Conservation (phyloP, 2,797 vertebrate genomes). For the Stomatorhinus walkeri region DNA sequence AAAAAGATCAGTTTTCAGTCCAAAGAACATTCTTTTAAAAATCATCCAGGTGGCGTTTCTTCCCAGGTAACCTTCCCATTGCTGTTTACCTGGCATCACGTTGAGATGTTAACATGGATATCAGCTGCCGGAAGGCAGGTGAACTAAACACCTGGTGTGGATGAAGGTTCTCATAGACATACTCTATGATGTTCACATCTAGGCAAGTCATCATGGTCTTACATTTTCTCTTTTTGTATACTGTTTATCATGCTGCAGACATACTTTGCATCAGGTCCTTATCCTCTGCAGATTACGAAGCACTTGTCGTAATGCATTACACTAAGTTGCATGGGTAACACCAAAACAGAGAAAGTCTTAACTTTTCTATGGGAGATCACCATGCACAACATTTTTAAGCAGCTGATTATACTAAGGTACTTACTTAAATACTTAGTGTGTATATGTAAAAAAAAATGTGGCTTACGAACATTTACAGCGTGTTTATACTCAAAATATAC, state of each 20-base stretch:
- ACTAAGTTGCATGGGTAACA: background rate
- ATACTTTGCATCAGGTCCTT: background rate
- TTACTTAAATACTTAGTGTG: background rate
- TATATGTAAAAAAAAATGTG: background rate
- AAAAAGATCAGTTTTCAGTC: background rate
- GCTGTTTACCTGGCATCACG: background rate
- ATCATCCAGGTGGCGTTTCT: background rate
- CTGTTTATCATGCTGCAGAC: background rate
- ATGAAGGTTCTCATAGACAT: background rate
- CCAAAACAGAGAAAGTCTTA: background rate
- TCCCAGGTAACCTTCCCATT: background rate
- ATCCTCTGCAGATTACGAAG: background rate
- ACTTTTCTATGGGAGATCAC: background rate
- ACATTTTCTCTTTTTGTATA: background rate
- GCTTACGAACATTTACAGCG: background rate
- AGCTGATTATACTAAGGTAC: background rate
- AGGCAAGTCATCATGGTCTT: background rate
- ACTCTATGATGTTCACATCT: background rate
- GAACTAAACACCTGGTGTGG: background rate
- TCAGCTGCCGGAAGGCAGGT: background rate
- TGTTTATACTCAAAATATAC: constrained; percentile 2
- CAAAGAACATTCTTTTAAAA: background rate
- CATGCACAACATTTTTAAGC: background rate
- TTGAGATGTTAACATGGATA: background rate
- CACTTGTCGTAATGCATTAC: background rate